A percentile compares a stretch with the other conserved stretches of the same genome.
These are phyloP conservation scores for Parnassius smintheus DNA, from an alignment of 2,888 invertebrate genomes.

Conservation along the genomic window DNA sequence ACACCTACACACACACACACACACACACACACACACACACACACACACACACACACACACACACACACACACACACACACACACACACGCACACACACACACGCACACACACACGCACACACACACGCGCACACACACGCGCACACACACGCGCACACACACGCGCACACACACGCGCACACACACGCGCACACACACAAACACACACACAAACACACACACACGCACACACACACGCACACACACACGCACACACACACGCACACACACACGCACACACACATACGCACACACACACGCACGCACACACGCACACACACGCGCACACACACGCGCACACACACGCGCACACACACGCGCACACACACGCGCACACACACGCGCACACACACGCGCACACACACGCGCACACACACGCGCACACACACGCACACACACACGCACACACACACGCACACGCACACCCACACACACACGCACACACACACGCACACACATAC, in stretches of 20 bases:
- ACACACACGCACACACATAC: neutral
- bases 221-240: neutral
- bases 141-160: neutral
- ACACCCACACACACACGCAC: neutral
- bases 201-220: neutral
- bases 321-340: neutral
- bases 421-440: neutral
- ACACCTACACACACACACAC: too few relatives aligned
- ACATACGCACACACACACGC: neutral
- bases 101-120: neutral
- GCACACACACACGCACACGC: neutral
- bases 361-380: neutral
- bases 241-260: neutral
- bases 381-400: neutral
- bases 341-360: neutral
- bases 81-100: neutral
- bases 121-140: neutral
- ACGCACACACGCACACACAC: neutral
- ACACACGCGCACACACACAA: neutral
- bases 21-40: too few relatives aligned
- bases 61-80: neutral
- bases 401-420: neutral
- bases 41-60: neutral
- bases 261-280: neutral
- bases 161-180: neutral